Evolutionary conservation across 2,888 invertebrate species (phyloP).

Genomic region (Rhagonycha fulva): DNA sequence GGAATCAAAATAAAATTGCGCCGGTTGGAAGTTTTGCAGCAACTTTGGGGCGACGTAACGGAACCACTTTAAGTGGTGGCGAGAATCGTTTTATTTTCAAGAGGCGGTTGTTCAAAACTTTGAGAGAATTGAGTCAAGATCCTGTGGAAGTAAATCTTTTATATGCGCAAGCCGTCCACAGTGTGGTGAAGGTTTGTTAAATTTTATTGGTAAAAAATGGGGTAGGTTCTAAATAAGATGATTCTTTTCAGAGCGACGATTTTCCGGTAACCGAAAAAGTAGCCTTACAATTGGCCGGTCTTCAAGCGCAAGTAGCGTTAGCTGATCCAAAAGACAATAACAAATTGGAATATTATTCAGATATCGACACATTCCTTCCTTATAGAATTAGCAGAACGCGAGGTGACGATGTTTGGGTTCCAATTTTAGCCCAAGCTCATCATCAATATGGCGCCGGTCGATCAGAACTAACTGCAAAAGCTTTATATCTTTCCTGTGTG

Average conservation of each 20-base stretch:
- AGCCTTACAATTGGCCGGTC: conserved; percentile 88
- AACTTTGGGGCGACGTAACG: conserved; percentile 61
- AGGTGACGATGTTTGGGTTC: conserved; percentile 85
- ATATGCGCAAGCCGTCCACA: conserved; percentile 93
- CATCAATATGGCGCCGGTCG: conserved; percentile 91
- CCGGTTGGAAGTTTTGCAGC: conserved; percentile 48
- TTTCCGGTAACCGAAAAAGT: conserved; percentile 95
- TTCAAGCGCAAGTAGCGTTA: conserved; percentile 93
- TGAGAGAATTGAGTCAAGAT: conserved; percentile 89
- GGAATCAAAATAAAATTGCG: conserved; percentile 51
- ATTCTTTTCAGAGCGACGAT: conserved; percentile 76
- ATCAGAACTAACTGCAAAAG: conserved; percentile 89
- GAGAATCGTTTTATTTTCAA: conserved; percentile 93
- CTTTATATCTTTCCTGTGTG: conserved; percentile 90
- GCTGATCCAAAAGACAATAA: conserved; percentile 81
- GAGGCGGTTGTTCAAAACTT: conserved; percentile 84
- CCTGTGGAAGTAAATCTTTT: conserved; percentile 92
- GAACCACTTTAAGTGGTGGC: conserved; percentile 77
- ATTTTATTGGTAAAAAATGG: conserved; percentile 7
- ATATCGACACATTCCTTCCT: conserved; percentile 90
- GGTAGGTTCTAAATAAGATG: neutral
- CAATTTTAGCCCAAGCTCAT: conserved; percentile 86
- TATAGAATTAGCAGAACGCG: conserved; percentile 77
- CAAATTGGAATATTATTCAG: conserved; percentile 84
- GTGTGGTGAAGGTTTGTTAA: conserved; percentile 82